These are phyloP conservation scores for Lacanobia oleracea DNA, from an alignment of 2,888 invertebrate genomes.

Conservation along the genomic window DNA sequence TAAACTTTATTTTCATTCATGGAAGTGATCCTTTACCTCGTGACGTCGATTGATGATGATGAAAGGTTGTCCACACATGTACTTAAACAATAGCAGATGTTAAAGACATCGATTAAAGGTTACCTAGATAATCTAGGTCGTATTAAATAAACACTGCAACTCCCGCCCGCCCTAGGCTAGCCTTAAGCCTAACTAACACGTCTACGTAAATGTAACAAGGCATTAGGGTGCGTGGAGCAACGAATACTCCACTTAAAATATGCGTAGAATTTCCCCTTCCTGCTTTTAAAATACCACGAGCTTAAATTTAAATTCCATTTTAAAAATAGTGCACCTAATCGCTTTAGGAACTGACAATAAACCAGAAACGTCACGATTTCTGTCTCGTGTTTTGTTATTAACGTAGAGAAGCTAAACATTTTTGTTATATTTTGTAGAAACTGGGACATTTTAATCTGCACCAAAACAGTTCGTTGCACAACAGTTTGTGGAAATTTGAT, in stretches of 20 bases:
- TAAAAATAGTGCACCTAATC: conserved; percentile 83
- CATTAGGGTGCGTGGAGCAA: conserved; percentile 68
- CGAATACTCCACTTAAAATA: conserved; percentile 79
- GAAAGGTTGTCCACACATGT: conserved; percentile 24
- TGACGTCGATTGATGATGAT: conserved; percentile 38
- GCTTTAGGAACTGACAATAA: conserved; percentile 85
- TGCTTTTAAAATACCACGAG: conserved; percentile 84
- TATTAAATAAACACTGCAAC: neutral
- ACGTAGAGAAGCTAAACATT: conserved; percentile 66
- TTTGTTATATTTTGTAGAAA: conserved; percentile 62
- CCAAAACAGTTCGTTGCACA: conserved; percentile 56
- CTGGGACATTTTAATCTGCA: conserved; percentile 50
- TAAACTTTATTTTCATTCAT: conserved; percentile 62
- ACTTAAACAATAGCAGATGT: conserved; percentile 4
- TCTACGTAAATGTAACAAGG: conserved; percentile 46
- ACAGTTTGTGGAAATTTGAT: conserved; percentile 61
- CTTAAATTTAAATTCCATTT: conserved; percentile 82
- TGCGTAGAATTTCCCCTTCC: conserved; percentile 85
- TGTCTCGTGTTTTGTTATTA: conserved; percentile 70
- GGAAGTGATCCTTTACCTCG: conserved; percentile 55
- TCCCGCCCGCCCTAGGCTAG: neutral
- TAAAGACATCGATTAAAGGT: neutral
- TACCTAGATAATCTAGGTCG: neutral
- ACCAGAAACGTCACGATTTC: conserved; percentile 82
- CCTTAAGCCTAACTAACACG: neutral